These are phyloP conservation scores for Butorides virescens DNA, from an alignment of 2,113 vertebrate genomes.

Conservation along the genomic window DNA sequence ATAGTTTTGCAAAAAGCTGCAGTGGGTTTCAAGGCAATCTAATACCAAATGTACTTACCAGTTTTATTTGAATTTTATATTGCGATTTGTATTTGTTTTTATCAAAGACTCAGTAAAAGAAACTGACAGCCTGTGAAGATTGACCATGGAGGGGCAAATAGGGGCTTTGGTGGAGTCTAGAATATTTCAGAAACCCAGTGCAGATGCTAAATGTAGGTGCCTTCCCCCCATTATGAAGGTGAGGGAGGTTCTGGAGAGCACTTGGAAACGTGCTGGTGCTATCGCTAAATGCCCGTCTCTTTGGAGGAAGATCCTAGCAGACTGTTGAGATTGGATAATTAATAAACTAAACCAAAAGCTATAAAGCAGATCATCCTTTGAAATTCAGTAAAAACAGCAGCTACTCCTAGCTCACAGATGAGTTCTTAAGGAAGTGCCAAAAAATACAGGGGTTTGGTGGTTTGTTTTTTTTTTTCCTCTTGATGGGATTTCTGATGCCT, in stretches of 20 bases:
- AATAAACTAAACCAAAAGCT: not conserved
- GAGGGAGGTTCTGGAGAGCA: not conserved
- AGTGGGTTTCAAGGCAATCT: conserved; percentile 30
- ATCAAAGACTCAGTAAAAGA: not conserved
- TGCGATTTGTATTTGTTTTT: not conserved
- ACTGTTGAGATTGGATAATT: not conserved
- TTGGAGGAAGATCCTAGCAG: too few relatives aligned
- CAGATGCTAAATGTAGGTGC: not conserved
- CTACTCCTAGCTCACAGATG: not conserved
- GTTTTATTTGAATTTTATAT: conserved; percentile 2
- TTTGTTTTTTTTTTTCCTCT: not conserved
- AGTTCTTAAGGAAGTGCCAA: not conserved
- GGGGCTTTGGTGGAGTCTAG: not conserved
- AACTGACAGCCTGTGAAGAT: not conserved
- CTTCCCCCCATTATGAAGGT: rapidly evolving
- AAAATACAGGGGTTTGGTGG: not conserved
- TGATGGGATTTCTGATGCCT: not conserved
- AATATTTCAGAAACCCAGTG: not conserved
- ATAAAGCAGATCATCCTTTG: not conserved
- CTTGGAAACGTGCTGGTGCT: not conserved
- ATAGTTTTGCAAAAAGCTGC: conserved; percentile 4
- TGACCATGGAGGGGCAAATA: not conserved
- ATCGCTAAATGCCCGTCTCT: not conserved
- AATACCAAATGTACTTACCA: conserved; percentile 29
- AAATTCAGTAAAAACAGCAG: not conserved